Conservation (phyloP, 2,113 vertebrate species). For the Misgurnus anguillicaudatus region DNA sequence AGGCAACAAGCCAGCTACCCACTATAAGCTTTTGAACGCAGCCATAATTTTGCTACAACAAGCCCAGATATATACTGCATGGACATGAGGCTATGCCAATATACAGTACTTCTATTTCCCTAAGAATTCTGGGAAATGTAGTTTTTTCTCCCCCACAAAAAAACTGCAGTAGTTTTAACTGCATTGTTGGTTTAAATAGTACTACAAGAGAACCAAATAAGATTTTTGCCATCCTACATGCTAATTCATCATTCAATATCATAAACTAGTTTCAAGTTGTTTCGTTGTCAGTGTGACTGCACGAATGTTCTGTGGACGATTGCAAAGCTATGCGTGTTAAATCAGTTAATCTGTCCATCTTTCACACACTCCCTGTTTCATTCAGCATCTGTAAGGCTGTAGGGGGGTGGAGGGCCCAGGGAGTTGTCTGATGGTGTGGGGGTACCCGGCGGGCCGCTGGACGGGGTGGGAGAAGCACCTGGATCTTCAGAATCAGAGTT, state of each 20-base stretch:
- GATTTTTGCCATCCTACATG: slow-evolving; percentile 34
- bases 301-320: slow-evolving; percentile 1
- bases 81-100: slow-evolving; percentile 41
- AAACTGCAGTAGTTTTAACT: slow-evolving; percentile 31
- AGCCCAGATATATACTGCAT: slow-evolving; percentile 55
- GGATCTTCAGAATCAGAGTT: slow-evolving; percentile 79
- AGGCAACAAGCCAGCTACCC: too few relatives aligned
- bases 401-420: slow-evolving; percentile 72
- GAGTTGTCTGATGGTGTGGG: slow-evolving; percentile 72
- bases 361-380: slow-evolving; percentile 51
- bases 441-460: slow-evolving; percentile 69
- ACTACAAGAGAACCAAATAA: slow-evolving; percentile 15
- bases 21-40: too few relatives aligned
- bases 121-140: slow-evolving; percentile 22
- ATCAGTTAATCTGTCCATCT: slow-evolving; percentile 11
- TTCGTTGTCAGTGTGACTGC: slow-evolving; percentile 1
- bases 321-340: slow-evolving; percentile 29
- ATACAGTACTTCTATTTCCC: slow-evolving; percentile 39
- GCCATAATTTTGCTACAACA: slow-evolving; percentile 37
- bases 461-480: slow-evolving; percentile 72
- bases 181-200: slow-evolving; percentile 37
- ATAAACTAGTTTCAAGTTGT: slow-evolving; percentile 33
- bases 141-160: not conserved
- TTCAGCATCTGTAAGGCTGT: slow-evolving; percentile 73
- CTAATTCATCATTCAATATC: slow-evolving; percentile 26